Evolutionary conservation across 1,140 invertebrate species (phyloP).

Genomic region (Tenebrio molitor): DNA sequence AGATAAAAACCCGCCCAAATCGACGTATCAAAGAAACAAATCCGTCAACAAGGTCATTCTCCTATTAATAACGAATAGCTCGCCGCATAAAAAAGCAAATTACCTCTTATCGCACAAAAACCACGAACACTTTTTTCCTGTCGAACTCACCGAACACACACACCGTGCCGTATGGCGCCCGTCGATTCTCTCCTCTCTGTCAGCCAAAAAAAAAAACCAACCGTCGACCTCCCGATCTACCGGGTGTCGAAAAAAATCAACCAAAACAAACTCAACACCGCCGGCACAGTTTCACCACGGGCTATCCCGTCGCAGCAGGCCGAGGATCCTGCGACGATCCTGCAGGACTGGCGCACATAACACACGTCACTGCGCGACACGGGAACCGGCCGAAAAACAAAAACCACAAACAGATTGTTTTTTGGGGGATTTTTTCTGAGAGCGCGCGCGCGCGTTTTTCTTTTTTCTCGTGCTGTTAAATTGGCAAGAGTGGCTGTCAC

Average conservation of each 20-base stretch:
- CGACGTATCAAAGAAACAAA: no score
- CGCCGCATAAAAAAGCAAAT: constrained; percentile 2
- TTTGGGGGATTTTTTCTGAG: constrained; percentile 6
- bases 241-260: no score
- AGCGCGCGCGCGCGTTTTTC: constrained; percentile 2
- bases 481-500: background rate
- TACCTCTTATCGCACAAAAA: constrained; percentile 38
- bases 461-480: no score
- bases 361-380: background rate
- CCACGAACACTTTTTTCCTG: constrained; percentile 6
- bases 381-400: background rate
- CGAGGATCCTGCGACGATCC: constrained; percentile 22
- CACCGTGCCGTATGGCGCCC: constrained; percentile 28
- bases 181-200: constrained; percentile 26
- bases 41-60: no score
- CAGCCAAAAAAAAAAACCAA: background rate
- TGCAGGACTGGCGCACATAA: background rate
- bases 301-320: constrained; percentile 9
- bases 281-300: background rate
- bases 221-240: no score
- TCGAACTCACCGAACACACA: constrained; percentile 14
- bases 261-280: background rate
- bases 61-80: background rate
- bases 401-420: constrained; percentile 7
- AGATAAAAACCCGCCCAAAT: no score